Percentiles rank a stretch among this genome's conserved stretches.
These are phyloP conservation scores for Hypsibius dujardini DNA, from an alignment of 1,140 invertebrate genomes.

Conservation along the genomic window DNA sequence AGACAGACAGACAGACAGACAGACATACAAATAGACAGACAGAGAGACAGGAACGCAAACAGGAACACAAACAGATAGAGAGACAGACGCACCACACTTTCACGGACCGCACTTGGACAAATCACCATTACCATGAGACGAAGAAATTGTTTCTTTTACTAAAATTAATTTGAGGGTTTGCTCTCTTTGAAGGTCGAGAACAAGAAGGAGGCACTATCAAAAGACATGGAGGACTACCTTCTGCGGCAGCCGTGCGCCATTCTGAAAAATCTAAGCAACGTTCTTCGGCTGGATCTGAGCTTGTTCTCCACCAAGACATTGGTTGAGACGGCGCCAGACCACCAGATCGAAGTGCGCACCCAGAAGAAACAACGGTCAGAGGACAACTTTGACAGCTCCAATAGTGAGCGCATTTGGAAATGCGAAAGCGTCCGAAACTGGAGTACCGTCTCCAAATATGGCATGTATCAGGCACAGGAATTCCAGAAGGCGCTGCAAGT, in stretches of 20 bases:
- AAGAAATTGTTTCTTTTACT: constrained; percentile 17
- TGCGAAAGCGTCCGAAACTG: constrained; percentile 82
- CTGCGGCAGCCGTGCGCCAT: constrained; percentile 90
- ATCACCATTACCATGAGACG: neutral
- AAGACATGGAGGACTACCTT: constrained; percentile 90
- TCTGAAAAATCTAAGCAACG: constrained; percentile 73
- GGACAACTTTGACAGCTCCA: constrained; percentile 72
- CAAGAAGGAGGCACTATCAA: constrained; percentile 89
- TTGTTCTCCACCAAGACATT: constrained; percentile 96
- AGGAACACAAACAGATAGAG: too few relatives aligned
- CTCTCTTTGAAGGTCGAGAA: constrained; percentile 49
- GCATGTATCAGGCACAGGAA: constrained; percentile 89
- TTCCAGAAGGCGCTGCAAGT: constrained; percentile 85
- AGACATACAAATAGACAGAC: too few relatives aligned
- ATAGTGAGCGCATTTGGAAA: constrained; percentile 63
- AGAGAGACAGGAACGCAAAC: too few relatives aligned
- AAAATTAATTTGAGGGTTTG: constrained; percentile 22
- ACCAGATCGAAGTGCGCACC: constrained; percentile 82
- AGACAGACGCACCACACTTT: too few relatives aligned
- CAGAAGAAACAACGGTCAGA: constrained; percentile 82
- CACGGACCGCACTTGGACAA: too few relatives aligned
- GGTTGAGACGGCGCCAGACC: constrained; percentile 94
- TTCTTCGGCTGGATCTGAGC: constrained; percentile 83
- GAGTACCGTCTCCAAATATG: constrained; percentile 90
- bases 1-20: too few relatives aligned